Evolutionary conservation across 2,797 vertebrate species (phyloP).

Genomic region (Bucorvus abyssinicus): DNA sequence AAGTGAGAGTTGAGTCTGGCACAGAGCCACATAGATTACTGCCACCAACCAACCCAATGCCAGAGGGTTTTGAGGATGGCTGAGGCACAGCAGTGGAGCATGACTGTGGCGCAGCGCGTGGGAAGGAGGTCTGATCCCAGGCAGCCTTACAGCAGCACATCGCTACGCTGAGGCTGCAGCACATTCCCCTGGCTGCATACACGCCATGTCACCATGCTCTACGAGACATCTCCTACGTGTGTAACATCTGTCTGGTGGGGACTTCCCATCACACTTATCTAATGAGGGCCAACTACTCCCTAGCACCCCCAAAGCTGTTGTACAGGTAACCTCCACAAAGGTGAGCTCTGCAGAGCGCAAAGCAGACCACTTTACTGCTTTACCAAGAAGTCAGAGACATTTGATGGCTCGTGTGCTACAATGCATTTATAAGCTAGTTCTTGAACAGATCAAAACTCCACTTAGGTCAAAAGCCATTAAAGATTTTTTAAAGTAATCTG

Average conservation of each 20-base stretch:
- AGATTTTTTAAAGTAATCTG: background rate
- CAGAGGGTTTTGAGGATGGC: background rate
- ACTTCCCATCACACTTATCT: background rate
- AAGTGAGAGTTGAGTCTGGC: fast-evolving
- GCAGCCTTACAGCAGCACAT: background rate
- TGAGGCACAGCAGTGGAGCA: background rate
- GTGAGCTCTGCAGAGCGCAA: background rate
- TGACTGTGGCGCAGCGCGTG: fast-evolving
- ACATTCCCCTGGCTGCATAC: fast-evolving
- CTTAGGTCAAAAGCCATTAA: background rate
- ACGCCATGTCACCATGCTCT: fast-evolving
- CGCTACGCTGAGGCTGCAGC: background rate
- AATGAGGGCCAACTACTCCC: background rate
- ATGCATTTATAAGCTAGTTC: background rate
- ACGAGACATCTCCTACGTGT: fast-evolving
- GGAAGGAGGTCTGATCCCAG: background rate
- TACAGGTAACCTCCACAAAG: background rate
- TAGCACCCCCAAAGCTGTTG: background rate
- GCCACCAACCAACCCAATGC: background rate
- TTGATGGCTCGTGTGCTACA: background rate
- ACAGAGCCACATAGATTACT: background rate
- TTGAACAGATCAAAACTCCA: background rate
- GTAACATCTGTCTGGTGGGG: background rate
- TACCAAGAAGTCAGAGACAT: background rate
- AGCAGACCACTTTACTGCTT: background rate